Evolutionary conservation across 2,797 vertebrate genomes (phyloP), one percentile per base, ranked within the genome.

Genomic region (Sebastes matsubarae): DNA sequence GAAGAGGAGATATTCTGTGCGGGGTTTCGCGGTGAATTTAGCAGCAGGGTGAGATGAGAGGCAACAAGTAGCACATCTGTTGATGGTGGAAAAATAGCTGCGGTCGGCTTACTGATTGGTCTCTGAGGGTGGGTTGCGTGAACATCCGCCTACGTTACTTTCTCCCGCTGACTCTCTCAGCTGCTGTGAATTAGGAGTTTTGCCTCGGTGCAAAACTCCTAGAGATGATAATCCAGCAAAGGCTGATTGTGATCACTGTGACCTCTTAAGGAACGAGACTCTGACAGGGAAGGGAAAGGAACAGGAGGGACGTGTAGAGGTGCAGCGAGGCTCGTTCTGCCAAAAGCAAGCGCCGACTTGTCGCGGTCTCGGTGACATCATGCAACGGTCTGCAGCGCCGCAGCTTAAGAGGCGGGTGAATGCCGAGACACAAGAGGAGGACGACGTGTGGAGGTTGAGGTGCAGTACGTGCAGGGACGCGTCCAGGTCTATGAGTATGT

Each of bases 1-100:
- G 42, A 68, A 42, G 55, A 58, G 60, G 73, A 81, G 46, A 79
- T 68, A 46, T 78, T 86, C 76, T 25, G 57, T 30, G 22, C 29
- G 46, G 55, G 77, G 74, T 66, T 87, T 84, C 80, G 80, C 59
- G 10, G 82, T 36, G 83, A 79, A 79, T 91, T 87, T 86, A 79
- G 79, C 83, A 82, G 83, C 76, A 6, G 65, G 65, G 42, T 2
- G 55, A 77, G 76, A 87, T 68, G 80, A 79, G 67, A 77, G 73
- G 84, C 86, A 91, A 92, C 92, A 92, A 91, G 91, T 90, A 59
- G 83, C 84, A 74, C 84, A 89, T 91, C 89, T 93, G 89, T 89
- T 83, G 89, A 88, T 34, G 80, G 79, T 13, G 55, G 72, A 24
- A 68, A 68, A 86, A 81, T 25, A 57, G 71, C 74, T 64, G 80